phyloP scores from a whole-genome alignment of 2,797 vertebrate genomes.

The Gallinago nigripennis region DNA sequence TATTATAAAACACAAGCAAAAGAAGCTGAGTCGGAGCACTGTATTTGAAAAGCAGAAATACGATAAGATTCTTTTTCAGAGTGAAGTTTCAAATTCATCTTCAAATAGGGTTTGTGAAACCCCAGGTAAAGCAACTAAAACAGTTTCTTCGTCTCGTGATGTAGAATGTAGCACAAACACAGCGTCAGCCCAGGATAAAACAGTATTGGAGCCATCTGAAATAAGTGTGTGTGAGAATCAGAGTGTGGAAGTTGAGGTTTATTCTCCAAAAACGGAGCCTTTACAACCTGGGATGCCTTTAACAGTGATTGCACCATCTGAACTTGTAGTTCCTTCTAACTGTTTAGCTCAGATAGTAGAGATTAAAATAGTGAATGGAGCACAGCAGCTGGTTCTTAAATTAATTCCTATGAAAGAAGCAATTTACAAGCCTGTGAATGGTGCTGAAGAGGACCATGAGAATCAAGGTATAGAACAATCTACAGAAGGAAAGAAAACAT shows the following conservation, averaged over 20 bases:
- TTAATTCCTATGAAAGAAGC: conserved; percentile 76
- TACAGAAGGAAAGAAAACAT: neutral
- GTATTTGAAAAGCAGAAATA: conserved; percentile 49
- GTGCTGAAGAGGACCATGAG: neutral
- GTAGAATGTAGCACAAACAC: conserved; percentile 43
- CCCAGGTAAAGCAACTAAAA: neutral
- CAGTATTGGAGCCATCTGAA: neutral
- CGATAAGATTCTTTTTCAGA: conserved; percentile 15
- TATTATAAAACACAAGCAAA: conserved; percentile 43
- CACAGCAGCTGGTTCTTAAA: conserved; percentile 89
- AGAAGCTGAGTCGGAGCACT: conserved; percentile 19
- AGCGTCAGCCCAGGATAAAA: conserved; percentile 46
- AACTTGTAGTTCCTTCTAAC: conserved; percentile 89
- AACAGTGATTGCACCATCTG: conserved; percentile 89
- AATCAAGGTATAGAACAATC: neutral
- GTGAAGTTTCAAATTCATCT: conserved; percentile 5
- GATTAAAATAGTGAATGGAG: conserved; percentile 90
- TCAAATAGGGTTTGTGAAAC: conserved; percentile 21
- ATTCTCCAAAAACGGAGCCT: conserved; percentile 82
- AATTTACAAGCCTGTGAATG: neutral
- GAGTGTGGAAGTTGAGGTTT: conserved; percentile 82
- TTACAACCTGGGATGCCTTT: conserved; percentile 88
- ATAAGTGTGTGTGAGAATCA: conserved; percentile 53
- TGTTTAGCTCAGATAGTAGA: conserved; percentile 92
- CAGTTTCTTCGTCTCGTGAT: neutral